These are phyloP conservation scores for Drosophila diplacantha DNA, from an alignment of 2,888 invertebrate genomes.

Conservation along the genomic window DNA sequence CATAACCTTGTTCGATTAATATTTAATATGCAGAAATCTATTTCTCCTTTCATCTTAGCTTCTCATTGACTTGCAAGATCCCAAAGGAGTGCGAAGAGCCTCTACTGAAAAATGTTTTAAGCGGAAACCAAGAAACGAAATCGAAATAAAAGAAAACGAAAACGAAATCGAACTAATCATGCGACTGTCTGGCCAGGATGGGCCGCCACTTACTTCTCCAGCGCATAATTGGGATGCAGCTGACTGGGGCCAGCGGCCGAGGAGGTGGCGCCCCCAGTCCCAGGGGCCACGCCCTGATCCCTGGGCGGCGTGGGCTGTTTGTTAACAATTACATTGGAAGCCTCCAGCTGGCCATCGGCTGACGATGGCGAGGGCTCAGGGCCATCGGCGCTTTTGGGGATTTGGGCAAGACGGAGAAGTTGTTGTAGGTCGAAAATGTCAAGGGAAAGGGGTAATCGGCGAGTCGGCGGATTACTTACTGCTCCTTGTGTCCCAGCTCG, in stretches of 20 bases:
- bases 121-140: slow-evolving; percentile 21
- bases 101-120: background rate
- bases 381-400: slow-evolving; percentile 43
- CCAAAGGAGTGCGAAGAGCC: background rate
- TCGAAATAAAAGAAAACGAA: background rate
- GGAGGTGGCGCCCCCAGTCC: slow-evolving; percentile 27
- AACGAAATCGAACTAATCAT: slow-evolving; percentile 42
- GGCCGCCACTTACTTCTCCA: slow-evolving; percentile 76
- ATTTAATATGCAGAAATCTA: background rate
- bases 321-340: slow-evolving; percentile 69
- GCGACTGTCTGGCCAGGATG: slow-evolving; percentile 38
- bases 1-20: background rate
- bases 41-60: background rate
- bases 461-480: slow-evolving; percentile 69
- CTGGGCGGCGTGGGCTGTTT: slow-evolving; percentile 71
- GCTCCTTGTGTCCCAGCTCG: slow-evolving; percentile 72
- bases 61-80: slow-evolving; percentile 4
- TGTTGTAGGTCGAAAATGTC: slow-evolving; percentile 36
- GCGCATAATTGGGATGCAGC: slow-evolving; percentile 61
- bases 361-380: slow-evolving; percentile 11
- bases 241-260: slow-evolving; percentile 47
- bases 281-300: slow-evolving; percentile 40
- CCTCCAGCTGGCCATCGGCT: slow-evolving; percentile 40
- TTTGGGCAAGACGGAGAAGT: slow-evolving; percentile 29
- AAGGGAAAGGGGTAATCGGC: slow-evolving; percentile 11